A percentile compares a stretch with the other conserved stretches of the same genome.
phyloP scores from a whole-genome alignment of 1,140 invertebrate genomes.

The Drosophila asahinai region DNA sequence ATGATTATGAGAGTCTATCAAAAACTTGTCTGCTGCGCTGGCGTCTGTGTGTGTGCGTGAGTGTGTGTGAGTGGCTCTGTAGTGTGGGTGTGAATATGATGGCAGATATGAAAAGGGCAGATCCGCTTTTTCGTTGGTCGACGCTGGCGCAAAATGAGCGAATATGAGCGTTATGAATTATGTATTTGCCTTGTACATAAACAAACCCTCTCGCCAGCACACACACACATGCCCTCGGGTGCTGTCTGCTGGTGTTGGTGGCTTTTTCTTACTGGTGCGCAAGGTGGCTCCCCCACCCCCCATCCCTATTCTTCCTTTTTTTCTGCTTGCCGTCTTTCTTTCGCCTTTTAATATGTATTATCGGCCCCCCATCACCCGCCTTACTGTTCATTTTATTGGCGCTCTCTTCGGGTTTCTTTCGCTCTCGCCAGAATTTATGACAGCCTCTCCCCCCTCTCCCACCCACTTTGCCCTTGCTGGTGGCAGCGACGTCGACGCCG shows the following conservation, averaged over 20 bases:
- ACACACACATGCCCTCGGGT: constrained; percentile 9
- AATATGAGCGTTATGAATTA: constrained; percentile 85
- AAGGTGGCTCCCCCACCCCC: constrained; percentile 59
- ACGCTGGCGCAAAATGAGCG: constrained; percentile 72
- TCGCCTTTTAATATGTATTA: constrained; percentile 43
- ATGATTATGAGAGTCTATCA: constrained; percentile 85
- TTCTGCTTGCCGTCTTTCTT: constrained; percentile 36
- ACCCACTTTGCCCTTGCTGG: neutral
- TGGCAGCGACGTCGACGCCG: constrained; percentile 25
- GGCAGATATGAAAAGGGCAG: constrained; percentile 83
- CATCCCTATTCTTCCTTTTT: constrained; percentile 24
- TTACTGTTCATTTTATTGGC: constrained; percentile 55
- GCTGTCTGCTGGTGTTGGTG: constrained; percentile 28
- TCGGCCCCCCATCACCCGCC: constrained; percentile 32
- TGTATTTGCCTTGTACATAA: constrained; percentile 77
- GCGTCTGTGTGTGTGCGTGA: constrained; percentile 20
- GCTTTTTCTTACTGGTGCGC: constrained; percentile 80
- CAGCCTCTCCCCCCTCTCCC: constrained; percentile 30
- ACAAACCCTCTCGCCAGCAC: constrained; percentile 56
- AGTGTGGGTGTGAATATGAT: constrained; percentile 76
- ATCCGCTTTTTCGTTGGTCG: constrained; percentile 51
- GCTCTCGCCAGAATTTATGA: constrained; percentile 54
- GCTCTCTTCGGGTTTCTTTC: constrained; percentile 31
- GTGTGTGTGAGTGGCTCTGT: constrained; percentile 22
- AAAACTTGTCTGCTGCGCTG: constrained; percentile 64